Evolutionary conservation across 2,113 vertebrate genomes (phyloP), one percentile per base, ranked within the genome.

Genomic region (Heterotilapia buettikoferi): DNA sequence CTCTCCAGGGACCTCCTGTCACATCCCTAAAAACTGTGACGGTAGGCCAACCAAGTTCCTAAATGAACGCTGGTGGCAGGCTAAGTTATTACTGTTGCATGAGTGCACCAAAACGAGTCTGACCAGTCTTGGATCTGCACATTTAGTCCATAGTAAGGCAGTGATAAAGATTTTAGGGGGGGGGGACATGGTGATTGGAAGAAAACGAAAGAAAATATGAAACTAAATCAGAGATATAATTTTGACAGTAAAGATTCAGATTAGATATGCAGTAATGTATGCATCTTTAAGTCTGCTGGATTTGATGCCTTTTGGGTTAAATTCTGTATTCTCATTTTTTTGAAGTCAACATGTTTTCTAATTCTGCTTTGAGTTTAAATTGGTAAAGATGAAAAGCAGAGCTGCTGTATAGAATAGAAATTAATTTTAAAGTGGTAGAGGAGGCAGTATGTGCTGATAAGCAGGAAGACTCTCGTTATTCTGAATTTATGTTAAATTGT

Each of bases 71-170:
- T 43, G 54, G 88, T 80, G 90, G 78, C 79, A 36, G 82, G 52
- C 56, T 79, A 83, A 88, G 82, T 89, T 88, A 92, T 93, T 92
- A 89, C 86, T 76, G 84, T 78, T 87, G 87, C 83, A 83, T 52
- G 73, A 66, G 54, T 19, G 86, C 85, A 14, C 78, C 83, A 86
- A 82, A 90, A 61, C 36, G 19, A 33, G 59, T 52, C 40, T 9
- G 40, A 88, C 54, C 19, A 9, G 80, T 82, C 47, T 82, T 9
- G 26, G 53, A 33, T 21, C 26, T 26, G 18, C 50, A 84, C 40
- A 80, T 59, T 86, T 13, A 86, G 86, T 53, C 6, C 21, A 68
- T 40, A 21, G 57, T 52, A 43, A 86, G 80, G 80, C 40, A 80
- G 71, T 61, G 45, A 84, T 31, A 21, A 24, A 79, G 33, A 61